Base-by-base conservation (phyloP, 2,797 vertebrate genomes). In the Lithobates pipiens region DNA sequence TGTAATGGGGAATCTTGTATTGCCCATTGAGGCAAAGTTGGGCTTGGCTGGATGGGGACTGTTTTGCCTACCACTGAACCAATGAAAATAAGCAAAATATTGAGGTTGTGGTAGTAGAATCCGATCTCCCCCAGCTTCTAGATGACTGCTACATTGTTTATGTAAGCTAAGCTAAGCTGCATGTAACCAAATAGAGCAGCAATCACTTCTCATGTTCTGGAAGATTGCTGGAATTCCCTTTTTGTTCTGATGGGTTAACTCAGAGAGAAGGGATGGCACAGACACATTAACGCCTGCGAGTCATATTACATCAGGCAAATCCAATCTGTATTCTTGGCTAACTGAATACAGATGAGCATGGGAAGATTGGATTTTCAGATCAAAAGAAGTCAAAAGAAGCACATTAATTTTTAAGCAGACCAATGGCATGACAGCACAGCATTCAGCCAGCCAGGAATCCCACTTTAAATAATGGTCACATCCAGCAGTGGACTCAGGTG, bases 321-420 rank as follows among this genome's bases (percentile, higher is more conserved):
- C 61, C 76, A 86, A 82, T 78, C 68, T 67, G 80, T 77, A 82
- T 86, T 68, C 80, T 83, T 70, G 42, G 32, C 70, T 76, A 84
- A 16, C 81, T 76, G 63, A 70, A 76, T 78, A 70, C 81, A 75
- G 71, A 79, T 68, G 81, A 80, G 71, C 69, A 76, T 70, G 68
- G 76, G 72, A 79, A 84, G 76, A 84, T 80, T 80, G 76, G 44
- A 84, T 80, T 86, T 79, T 76, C 10, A 75, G 69, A 84, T 84
- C 46, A 87, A 83, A 85, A 79, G 70, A 50, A 79, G 74, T 82
- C 65, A 77, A 82, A 82, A 82, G 29, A 36, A 76, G 72, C 85
- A 80, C 61, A 86, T 78, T 46, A 42, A 87, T 75, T 67, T 70
- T 83, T 83, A 78, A 78, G 29, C 61, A 82, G 73, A 77, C 67